Percentiles rank a stretch among this genome's conserved stretches.
Conservation (phyloP, 2,888 invertebrate species). For the Chrysomela aeneicollis region DNA sequence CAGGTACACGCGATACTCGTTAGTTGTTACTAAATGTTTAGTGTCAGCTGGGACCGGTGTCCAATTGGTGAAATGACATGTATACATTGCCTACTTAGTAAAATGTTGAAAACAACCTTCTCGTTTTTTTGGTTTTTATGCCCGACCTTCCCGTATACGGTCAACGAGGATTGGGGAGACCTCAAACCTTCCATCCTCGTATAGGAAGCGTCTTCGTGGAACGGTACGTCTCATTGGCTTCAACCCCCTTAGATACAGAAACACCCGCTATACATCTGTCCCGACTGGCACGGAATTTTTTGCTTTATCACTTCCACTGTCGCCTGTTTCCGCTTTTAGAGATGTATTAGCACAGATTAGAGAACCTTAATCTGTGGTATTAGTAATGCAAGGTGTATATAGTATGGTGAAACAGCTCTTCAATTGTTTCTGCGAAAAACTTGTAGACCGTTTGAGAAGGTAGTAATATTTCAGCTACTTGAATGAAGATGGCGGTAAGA, state of each 20-base stretch:
- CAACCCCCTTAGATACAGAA: constrained; percentile 33
- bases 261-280: constrained; percentile 54
- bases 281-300: constrained; percentile 66
- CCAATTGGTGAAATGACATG: constrained; percentile 43
- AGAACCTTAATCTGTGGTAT: background rate
- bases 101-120: constrained; percentile 26
- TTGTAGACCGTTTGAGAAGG: no score
- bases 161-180: constrained; percentile 16
- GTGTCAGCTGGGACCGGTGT: constrained; percentile 63
- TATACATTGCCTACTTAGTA: constrained; percentile 32
- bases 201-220: background rate
- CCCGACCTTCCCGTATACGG: background rate
- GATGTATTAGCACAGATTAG: no score
- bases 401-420: no score
- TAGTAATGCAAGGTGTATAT: no score
- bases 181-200: no score
- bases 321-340: constrained; percentile 25
- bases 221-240: constrained; percentile 43
- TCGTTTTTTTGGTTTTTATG: constrained; percentile 35
- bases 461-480: no score
- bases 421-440: no score
- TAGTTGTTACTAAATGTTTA: constrained; percentile 47
- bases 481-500: no score
- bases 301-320: constrained; percentile 49
- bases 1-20: constrained; percentile 21